Base-by-base conservation (phyloP, 2,113 vertebrate species). In the Orthonyx spaldingii region DNA sequence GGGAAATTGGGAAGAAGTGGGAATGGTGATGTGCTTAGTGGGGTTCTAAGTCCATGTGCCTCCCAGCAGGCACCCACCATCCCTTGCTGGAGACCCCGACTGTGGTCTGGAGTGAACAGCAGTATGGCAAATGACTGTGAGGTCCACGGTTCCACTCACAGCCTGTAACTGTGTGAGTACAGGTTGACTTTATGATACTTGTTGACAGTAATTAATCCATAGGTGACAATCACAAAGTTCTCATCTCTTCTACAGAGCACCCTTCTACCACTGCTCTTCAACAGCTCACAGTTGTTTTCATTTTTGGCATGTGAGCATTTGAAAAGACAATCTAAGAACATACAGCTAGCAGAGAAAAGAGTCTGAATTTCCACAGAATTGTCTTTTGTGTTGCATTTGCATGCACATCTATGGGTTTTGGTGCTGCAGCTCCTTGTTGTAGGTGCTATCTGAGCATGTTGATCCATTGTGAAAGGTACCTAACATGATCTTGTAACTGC, bases 311-410 rank as follows among this genome's bases (percentile, higher is more conserved):
- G 9, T 37, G 55, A 72, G 16, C 19, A 19, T 69, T 85, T 61
- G 53, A 85, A 85, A 91, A 92, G 32, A 24, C 88, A 92, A 64
- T 94, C 87, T 64, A 84, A 84, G 85, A 82, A 70, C 77, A 76
- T 39, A 37, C 33, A 68, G 70, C 49, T 87, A 64, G 28, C 49
- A 83, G 79, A 81, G 60, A 87, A 91, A 33, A 86, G 76, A 61
- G 66, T 63, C 57, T 96, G 80, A 95, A 95, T 96, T 97, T 80
- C 87, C 64, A 92, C 23, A 88, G 64, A 93, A 75, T 93, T 92
- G 91, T 94, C 75, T 90, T 93, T 74, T 70, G 68, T 75, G 50
- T 78, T 96, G 41, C 47, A 37, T 4, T 84, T 96, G 24, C 53
- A 56, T 3, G 10, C 27, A 33, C 39, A 47, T n/a, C 24, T 88